Conservation (phyloP, 2,797 vertebrate genomes). For the Columba guinea region DNA sequence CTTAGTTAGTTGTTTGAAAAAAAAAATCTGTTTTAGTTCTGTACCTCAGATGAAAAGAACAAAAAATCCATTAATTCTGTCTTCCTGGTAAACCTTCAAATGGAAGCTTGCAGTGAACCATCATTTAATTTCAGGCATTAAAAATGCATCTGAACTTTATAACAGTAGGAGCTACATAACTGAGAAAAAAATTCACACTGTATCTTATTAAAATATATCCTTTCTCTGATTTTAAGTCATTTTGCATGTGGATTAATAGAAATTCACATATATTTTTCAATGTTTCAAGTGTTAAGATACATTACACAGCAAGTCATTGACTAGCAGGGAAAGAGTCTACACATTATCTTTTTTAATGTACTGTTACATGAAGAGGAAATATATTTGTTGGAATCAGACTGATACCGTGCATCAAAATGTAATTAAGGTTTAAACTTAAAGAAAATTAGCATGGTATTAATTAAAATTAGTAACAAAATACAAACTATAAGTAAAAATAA, state of each 20-base stretch:
- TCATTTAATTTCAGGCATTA: not conserved
- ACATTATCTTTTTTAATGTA: not conserved
- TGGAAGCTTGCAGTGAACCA: not conserved
- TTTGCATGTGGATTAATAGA: not conserved
- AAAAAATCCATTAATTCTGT: not conserved
- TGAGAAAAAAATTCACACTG: not conserved
- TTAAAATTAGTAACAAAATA: not conserved
- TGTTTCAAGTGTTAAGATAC: not conserved
- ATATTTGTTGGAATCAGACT: not conserved
- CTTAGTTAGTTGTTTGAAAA: not conserved
- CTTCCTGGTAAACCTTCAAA: not conserved
- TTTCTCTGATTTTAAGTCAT: not conserved
- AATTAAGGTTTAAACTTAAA: not conserved
- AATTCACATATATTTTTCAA: not conserved
- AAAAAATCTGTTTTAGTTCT: not conserved
- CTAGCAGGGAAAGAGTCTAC: not conserved
- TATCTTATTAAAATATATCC: not conserved
- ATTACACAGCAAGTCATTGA: not conserved
- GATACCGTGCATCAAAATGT: not conserved
- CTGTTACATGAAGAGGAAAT: not conserved
- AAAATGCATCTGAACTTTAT: slow-evolving; percentile 1
- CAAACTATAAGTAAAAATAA: not conserved
- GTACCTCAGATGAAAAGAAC: not conserved
- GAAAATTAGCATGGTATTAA: not conserved
- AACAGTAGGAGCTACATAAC: not conserved